Base-by-base conservation (phyloP, 2,888 invertebrate species). In the Holacanthella duospinosa region DNA sequence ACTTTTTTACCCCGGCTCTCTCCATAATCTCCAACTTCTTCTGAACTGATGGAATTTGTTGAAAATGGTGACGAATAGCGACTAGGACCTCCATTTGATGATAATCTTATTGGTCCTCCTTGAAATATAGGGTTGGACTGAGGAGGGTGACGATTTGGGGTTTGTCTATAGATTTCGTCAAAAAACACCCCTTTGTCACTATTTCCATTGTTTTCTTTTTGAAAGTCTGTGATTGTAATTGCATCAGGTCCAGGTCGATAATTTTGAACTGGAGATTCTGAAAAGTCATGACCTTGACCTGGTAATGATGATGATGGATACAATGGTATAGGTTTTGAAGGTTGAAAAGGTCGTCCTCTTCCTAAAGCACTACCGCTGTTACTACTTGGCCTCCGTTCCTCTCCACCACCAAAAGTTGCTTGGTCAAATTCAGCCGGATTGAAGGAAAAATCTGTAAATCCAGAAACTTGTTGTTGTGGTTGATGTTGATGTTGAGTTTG, bases 161-260 rank as follows among this genome's bases (percentile, higher is more conserved):
- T 28, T 58, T 36, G 21, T n/a, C 36, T 43, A 27, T 59, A 59
- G 26, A 59, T 25, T 3, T 61, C 55, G 21, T 59, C 55, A 61
- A 43, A 29, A 1, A 19, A 19, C 12, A n/a, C 36, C 2, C 54
- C 44, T 9, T 62, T 36, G 36, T 56, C 28, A 55, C 24, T 4
- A 4, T 16, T 16, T 6, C 12, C 9, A 16, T 29, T 28, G 43
- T n/a, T n/a, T 9, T 21, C 24, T 19, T 43, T 59, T 43, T 60
- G 60, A 3, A 60, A 21, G 24, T 56, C 60, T 21, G 61, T 56
- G 26, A 53, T 19, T 9, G 36, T 57, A 19, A 44, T 21, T 25
- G 26, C 48, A 53, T 59, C 44, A 21, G 62, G 59, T 24, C 29
- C 62, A 48, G 48, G 48, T 36, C 16, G 36, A 36, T 16, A 6